Conservation (phyloP, 30 jellyfish, hydroid and myxozoan genomes). For the Catostylus mosaicus region DNA sequence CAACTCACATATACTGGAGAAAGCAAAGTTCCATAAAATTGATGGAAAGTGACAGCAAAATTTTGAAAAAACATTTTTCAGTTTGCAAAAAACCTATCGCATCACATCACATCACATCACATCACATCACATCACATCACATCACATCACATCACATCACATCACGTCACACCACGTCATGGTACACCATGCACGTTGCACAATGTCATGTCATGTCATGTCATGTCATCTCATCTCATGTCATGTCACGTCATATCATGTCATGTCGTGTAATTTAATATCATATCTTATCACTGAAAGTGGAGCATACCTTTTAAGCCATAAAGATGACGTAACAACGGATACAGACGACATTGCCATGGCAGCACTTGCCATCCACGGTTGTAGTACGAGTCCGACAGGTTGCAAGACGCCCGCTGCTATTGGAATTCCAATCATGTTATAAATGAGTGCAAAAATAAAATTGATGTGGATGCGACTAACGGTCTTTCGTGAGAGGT, state of each 20-base stretch:
- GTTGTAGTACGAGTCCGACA: constrained; percentile 91
- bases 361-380: constrained; percentile 99
- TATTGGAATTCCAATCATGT: constrained; percentile 96
- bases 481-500: constrained; percentile 89
- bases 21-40: no score
- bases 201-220: no score
- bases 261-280: no score
- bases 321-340: constrained; percentile 93
- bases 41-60: no score
- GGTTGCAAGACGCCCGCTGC: constrained; percentile 99
- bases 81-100: no score
- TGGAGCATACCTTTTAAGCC: constrained; percentile 91
- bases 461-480: constrained; percentile 86
- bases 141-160: neutral
- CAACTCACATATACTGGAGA: no score
- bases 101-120: no score
- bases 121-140: neutral
- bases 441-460: constrained; percentile 92
- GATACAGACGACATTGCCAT: constrained; percentile 99
- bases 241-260: no score
- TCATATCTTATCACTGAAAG: no score
- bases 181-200: neutral
- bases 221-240: no score
- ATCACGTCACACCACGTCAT: neutral
- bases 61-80: no score